Conservation (phyloP, 2,888 invertebrate genomes). For the Eupithecia insigniata region DNA sequence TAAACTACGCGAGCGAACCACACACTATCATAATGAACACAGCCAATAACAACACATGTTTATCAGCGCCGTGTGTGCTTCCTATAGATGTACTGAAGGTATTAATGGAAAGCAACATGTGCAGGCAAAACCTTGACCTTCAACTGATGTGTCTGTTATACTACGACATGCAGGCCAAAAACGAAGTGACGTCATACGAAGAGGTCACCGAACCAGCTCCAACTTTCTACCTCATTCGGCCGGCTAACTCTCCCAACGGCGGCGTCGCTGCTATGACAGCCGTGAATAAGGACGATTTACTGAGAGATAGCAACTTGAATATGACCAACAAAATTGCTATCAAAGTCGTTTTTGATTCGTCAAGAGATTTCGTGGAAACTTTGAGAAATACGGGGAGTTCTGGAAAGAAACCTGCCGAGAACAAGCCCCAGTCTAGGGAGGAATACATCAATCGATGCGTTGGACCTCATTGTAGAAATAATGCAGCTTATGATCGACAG, state of each 20-base stretch:
- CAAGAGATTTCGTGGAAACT: constrained; percentile 76
- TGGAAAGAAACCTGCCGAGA: constrained; percentile 55
- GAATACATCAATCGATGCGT: constrained; percentile 69
- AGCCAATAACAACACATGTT: constrained; percentile 76
- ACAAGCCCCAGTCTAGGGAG: constrained; percentile 55
- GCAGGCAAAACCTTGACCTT: constrained; percentile 70
- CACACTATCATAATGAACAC: constrained; percentile 70
- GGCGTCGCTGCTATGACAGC: constrained; percentile 73
- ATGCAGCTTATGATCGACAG: constrained; percentile 70
- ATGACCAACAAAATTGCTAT: constrained; percentile 76
- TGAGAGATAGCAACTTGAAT: constrained; percentile 69
- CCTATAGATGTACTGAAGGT: constrained; percentile 74
- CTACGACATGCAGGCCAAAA: constrained; percentile 67
- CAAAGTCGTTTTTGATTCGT: constrained; percentile 76
- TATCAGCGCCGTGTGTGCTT: constrained; percentile 73
- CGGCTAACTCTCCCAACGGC: constrained; percentile 67
- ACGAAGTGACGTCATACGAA: constrained; percentile 64
- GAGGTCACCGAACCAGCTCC: constrained; percentile 75
- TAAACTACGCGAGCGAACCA: constrained; percentile 65
- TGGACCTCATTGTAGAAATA: constrained; percentile 68
- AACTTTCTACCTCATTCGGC: constrained; percentile 77
- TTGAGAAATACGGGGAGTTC: constrained; percentile 68
- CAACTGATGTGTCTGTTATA: constrained; percentile 78
- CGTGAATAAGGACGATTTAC: constrained; percentile 70
- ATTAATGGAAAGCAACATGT: constrained; percentile 74